These are phyloP conservation scores for Cyaniris semiargus DNA, from an alignment of 2,888 invertebrate genomes.

Conservation along the genomic window DNA sequence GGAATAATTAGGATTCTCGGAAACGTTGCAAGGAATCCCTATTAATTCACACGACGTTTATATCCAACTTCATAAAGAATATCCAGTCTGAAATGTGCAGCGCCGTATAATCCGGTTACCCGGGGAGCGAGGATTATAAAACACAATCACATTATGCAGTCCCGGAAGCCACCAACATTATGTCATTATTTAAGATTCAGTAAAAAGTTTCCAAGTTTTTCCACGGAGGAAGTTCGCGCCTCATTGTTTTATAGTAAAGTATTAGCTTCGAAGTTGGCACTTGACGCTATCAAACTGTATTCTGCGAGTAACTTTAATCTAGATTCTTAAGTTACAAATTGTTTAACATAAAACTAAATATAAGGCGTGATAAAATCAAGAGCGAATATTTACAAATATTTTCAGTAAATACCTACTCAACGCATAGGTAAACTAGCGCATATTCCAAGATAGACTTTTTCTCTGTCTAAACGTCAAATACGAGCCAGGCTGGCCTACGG, in stretches of 20 bases:
- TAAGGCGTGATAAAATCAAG: too few relatives aligned
- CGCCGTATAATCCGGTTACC: background rate
- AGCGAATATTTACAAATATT: too few relatives aligned
- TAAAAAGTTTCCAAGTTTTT: constrained; percentile 22
- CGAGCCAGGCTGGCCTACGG: too few relatives aligned
- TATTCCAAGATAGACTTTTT: too few relatives aligned
- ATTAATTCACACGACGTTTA: constrained; percentile 15
- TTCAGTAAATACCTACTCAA: too few relatives aligned
- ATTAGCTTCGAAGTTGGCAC: background rate
- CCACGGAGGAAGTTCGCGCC: background rate
- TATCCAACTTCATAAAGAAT: constrained; percentile 1
- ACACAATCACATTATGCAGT: constrained; percentile 20
- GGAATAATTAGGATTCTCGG: background rate
- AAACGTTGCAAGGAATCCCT: background rate
- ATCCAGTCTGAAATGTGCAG: background rate
- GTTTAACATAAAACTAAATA: too few relatives aligned
- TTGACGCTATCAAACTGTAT: background rate
- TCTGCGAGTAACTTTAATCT: background rate
- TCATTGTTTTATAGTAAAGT: background rate
- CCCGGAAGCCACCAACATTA: background rate
- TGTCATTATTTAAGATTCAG: constrained; percentile 1
- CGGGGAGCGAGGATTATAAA: background rate
- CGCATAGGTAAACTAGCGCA: too few relatives aligned
- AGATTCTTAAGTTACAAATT: background rate
- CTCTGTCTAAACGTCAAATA: too few relatives aligned